Base-by-base conservation (phyloP, 2,888 invertebrate species). In the Pterostichus niger region DNA sequence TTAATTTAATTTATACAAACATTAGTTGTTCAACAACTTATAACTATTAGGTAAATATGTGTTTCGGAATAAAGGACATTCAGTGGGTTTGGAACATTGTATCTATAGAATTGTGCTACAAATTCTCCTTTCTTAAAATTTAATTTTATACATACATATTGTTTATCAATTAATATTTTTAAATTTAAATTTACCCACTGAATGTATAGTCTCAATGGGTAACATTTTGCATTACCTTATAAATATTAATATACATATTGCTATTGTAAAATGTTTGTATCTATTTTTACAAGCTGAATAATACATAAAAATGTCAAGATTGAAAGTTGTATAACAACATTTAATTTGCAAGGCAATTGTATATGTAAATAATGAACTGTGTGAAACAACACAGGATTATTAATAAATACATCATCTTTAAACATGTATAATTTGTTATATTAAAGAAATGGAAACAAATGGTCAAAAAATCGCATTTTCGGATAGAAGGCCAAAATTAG, bases 381-480 rank as follows among this genome's bases (percentile, higher is more conserved):
- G 78, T 24, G 54, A 54, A 59, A 59, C 59, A 35, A 78, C 15
- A 13, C 17, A 71, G 13, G 31, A 46, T 46, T 71, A 46, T 46
- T 7, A 49, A 44, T 71, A 46, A 40, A 40, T 68, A 40, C 40
- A 40, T 68, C 10, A 71, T 71, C 24, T 11, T 40, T 46, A 49
- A 71, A 75, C 49, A 13, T 52, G 31, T 52, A n/a, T 24, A 52
- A n/a, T 31, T 31, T 75, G 11, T 64, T 64, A 10, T 75, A 71
- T 49, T 80, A 54, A 83, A 77, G 77, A 61, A 46, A 83, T 83
- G 83, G 83, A 76, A 68, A 83, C 61, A n/a, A 83, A 83, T 52
- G 83, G 83, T 49, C 73, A 83, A 76, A 77, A 76, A 61, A 77
- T 77, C 83, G 54, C 64, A 68, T 54, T 35, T 68, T 33, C 83